Percentiles rank a stretch among this genome's conserved stretches.
Conservation (phyloP, 2,888 invertebrate species). For the Protophormia terraenovae region DNA sequence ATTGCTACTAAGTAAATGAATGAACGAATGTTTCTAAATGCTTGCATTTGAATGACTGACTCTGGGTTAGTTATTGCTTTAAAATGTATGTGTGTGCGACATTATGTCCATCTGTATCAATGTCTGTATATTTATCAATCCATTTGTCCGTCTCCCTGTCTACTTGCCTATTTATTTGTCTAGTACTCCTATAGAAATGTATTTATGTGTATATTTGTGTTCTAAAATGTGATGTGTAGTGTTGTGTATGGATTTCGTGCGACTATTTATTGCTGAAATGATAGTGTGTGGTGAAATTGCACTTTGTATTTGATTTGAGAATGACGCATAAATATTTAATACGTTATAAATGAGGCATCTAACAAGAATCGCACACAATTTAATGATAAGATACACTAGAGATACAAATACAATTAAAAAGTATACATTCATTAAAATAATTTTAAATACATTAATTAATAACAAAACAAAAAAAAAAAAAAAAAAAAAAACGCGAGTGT, state of each 20-base stretch:
- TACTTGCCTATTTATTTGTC: not conserved
- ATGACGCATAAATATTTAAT: slow-evolving; percentile 62
- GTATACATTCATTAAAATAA: not conserved
- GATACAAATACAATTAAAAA: not conserved
- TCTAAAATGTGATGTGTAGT: not conserved
- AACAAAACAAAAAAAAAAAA: too few species aligned
- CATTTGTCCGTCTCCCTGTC: not conserved
- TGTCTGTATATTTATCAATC: not conserved
- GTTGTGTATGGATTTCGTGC: not conserved
- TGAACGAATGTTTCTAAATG: slow-evolving; percentile 19
- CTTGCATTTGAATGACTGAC: not conserved
- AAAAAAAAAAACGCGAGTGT: too few species aligned
- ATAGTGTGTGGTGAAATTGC: slow-evolving; percentile 60
- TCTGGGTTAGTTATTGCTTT: too few species aligned
- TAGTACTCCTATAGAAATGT: not conserved
- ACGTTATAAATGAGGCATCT: slow-evolving; percentile 47
- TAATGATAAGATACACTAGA: slow-evolving; percentile 55
- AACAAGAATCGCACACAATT: slow-evolving; percentile 20
- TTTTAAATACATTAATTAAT: not conserved
- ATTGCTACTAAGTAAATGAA: slow-evolving; percentile 41
- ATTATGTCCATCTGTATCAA: not conserved
- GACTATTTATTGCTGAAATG: slow-evolving; percentile 21
- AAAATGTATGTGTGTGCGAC: not conserved
- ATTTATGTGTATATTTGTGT: not conserved
- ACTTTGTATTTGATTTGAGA: slow-evolving; percentile 65